Conservation (phyloP, 2,113 vertebrate genomes). For the Hymenochirus boettgeri region DNA sequence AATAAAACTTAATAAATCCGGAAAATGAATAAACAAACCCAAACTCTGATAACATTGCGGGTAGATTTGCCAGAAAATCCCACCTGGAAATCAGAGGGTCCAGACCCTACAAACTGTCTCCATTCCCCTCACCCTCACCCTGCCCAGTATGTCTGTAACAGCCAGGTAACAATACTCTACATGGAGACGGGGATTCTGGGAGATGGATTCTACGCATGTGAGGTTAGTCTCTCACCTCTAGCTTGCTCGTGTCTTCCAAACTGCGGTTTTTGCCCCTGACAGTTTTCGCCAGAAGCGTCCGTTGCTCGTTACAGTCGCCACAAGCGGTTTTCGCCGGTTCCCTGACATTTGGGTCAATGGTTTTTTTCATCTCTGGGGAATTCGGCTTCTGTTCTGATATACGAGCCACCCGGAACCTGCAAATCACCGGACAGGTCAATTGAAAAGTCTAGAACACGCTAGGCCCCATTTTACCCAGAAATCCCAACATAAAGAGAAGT, state of each 20-base stretch:
- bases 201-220: too few species aligned
- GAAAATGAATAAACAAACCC: too few species aligned
- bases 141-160: too few species aligned
- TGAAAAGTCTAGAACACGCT: neutral
- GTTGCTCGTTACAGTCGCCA: conserved; percentile 51
- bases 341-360: conserved; percentile 43
- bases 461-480: too few species aligned
- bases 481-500: neutral
- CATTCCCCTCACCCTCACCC: too few species aligned
- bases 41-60: too few species aligned
- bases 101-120: too few species aligned
- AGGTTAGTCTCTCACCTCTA: conserved; percentile 60
- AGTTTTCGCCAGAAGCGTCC: conserved; percentile 57
- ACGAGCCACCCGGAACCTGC: conserved; percentile 89
- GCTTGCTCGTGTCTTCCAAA: conserved; percentile 38
- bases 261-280: conserved; percentile 50
- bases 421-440: neutral
- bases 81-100: too few species aligned
- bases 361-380: conserved; percentile 50
- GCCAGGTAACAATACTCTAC: too few species aligned
- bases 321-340: conserved; percentile 47
- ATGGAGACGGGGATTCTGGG: too few species aligned
- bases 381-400: conserved; percentile 77
- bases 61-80: too few species aligned
- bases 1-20: too few species aligned